Conservation (phyloP, 2,888 invertebrate species). For the Zygothrica quintamaculata region DNA sequence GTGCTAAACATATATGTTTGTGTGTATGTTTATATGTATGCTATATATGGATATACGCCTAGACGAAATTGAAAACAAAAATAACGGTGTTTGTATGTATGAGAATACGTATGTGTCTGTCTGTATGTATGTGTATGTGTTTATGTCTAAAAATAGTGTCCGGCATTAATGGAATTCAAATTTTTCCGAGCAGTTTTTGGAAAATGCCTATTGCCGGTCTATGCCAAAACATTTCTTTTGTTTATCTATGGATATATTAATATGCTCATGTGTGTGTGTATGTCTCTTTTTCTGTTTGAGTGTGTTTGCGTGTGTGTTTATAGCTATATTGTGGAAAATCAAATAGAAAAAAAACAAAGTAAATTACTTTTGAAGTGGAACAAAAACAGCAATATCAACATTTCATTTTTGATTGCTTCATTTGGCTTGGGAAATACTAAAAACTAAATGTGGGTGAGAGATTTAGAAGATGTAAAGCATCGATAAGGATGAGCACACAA, state of each 20-base stretch:
- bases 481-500: slow-evolving; percentile 1
- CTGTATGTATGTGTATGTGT: slow-evolving; percentile 6
- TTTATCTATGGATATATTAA: slow-evolving; percentile 4
- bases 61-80: slow-evolving; percentile 45
- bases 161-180: slow-evolving; percentile 40
- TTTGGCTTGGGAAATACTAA: slow-evolving; percentile 32
- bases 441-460: slow-evolving; percentile 11
- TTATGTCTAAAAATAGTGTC: slow-evolving; percentile 58
- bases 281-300: slow-evolving; percentile 17
- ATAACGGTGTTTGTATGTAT: slow-evolving; percentile 18
- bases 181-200: slow-evolving; percentile 36
- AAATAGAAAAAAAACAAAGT: slow-evolving; percentile 56
- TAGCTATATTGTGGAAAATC: slow-evolving; percentile 19
- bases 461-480: background rate
- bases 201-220: slow-evolving; percentile 26
- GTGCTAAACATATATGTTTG: slow-evolving; percentile 29
- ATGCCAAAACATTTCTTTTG: slow-evolving; percentile 32
- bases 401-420: slow-evolving; percentile 58
- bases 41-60: no score
- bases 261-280: background rate
- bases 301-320: background rate
- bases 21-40: slow-evolving; percentile 16
- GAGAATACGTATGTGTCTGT: slow-evolving; percentile 2
- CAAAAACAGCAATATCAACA: slow-evolving; percentile 43
- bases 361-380: slow-evolving; percentile 73